These are phyloP conservation scores for Desoria tigrina DNA, from an alignment of 2,888 invertebrate species.

Conservation along the genomic window DNA sequence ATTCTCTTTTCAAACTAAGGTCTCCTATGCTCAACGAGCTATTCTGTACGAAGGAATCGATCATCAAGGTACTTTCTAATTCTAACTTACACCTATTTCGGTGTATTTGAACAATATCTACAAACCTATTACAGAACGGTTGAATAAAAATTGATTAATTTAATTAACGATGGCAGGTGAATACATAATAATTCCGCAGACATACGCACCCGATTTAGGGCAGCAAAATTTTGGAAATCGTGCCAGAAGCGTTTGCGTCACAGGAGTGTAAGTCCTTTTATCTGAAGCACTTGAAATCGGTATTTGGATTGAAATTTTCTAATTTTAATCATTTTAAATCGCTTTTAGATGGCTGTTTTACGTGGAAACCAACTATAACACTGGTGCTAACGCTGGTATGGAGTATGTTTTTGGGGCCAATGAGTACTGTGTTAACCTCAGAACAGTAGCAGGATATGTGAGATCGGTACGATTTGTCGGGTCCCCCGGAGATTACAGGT, in stretches of 20 bases:
- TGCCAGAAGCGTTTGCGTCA: constrained; percentile 35
- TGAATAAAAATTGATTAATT: no score
- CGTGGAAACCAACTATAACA: constrained; percentile 32
- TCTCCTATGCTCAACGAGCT: constrained; percentile 19
- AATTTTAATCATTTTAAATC: constrained; percentile 1
- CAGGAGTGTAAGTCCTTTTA: constrained; percentile 41
- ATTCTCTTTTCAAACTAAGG: no score
- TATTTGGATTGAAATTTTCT: constrained; percentile 1
- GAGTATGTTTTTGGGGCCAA: constrained; percentile 45
- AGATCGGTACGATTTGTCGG: constrained; percentile 43
- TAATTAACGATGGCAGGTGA: no score
- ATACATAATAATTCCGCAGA: constrained; percentile 24
- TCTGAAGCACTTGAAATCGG: not conserved
- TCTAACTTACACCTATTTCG: no score
- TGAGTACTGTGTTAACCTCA: constrained; percentile 39
- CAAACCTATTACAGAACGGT: no score
- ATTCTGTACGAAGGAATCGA: constrained; percentile 25
- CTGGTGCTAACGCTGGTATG: constrained; percentile 26
- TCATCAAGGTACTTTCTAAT: no score
- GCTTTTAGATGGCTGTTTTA: constrained; percentile 35
- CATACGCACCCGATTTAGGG: constrained; percentile 23
- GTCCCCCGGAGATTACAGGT: constrained; percentile 33
- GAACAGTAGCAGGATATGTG: constrained; percentile 25
- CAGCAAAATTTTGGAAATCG: constrained; percentile 22
- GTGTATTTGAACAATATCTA: no score